Base-by-base conservation (phyloP, 2,113 vertebrate genomes). In the Muntiacus reevesi region DNA sequence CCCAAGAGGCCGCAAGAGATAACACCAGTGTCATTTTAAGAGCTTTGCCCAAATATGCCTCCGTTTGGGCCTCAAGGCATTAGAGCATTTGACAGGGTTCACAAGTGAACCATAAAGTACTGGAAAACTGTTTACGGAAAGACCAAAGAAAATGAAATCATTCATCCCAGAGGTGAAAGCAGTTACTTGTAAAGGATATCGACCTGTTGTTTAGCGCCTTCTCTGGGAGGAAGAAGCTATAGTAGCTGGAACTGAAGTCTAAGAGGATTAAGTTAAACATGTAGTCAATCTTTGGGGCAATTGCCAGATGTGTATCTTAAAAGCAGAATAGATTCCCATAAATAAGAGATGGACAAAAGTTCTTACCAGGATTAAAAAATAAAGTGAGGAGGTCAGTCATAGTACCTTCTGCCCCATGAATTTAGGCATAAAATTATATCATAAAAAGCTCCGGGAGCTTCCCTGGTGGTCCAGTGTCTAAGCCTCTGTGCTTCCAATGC, bases 351-450 rank as follows among this genome's bases (percentile, higher is more conserved):
- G 45, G 36, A 71, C 47, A 79, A 74, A 30, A 3, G 2, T 59
- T 95, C 91, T 97, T 85, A 86, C 14, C 40, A 97, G 3, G 9
- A 54, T 60, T 40, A 55, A 74, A 59, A 96, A 93, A 50, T 88
- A 64, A 90, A 96, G 96, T 81, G 11, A 19, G 40, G 36, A 92
- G n/a, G 52, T 62, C 17, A 28, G 6, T 47, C 40, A 47, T n/a
- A 59, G 15, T 79, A 71, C 21, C 50, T 79, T 83, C 19, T 27
- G n/a, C 62, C 71, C 12, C 4, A 2, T 92, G 59, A 92, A 55
- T 74, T 79, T 71, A 64, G 7, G 45, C 40, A 36, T 85, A 88
- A 55, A 95, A 89, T 92, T 91, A 47, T 30, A 47, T 64, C 2
- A 3, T 79, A 54, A 94, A 83, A 79, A 96, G 21, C 25, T 94